Evolutionary conservation across 2,888 invertebrate genomes (phyloP), one percentile per base, ranked within the genome.

Genomic region (Harpalus rubripes): DNA sequence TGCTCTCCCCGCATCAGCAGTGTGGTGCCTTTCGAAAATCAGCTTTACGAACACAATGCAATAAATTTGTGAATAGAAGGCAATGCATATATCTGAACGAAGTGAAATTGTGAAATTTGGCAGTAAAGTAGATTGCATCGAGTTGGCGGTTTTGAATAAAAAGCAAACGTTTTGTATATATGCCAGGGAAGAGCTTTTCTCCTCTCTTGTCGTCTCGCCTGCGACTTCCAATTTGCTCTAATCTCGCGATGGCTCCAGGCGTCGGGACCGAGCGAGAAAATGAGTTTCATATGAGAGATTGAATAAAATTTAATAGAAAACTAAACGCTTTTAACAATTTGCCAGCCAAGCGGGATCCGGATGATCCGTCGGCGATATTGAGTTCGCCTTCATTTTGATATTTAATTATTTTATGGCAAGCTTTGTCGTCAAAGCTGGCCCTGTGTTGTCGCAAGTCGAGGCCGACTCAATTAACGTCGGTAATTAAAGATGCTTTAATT

Each of bases 341-440:
- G 12, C 26, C 72, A 85, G 41, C 52, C 61, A 63, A 61, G 39
- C 44, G 15, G 81, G 52, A 68, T 56, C 56, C 59, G 80, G 80
- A 80, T 80, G 59, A 80, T 80, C 80, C 78, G 32, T 7, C 22
- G 68, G 39, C 59, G 89, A 89, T 90, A 90, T 90, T 90, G 90
- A 90, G 90, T 90, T 90, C 90, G 89, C 89, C 90, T 90, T 90
- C 90, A 90, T 90, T 90, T 90, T 90, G 90, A 90, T 90, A 90
- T 90, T 90, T 90, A 90, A 90, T 90, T 90, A 90, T 90, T 90
- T 90, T 90, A 90, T 89, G 89, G 90, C 89, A 88, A 89, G 89
- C 90, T 90, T 89, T 90, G 90, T 90, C 90, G 89, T 90, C 90
- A 90, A 89, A 89, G 89, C 88, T 88, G 87, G 80, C 65, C 59